These are phyloP conservation scores for Parazoanthus swiftii DNA, from an alignment of 92 coral and sea anemone genomes.

Conservation along the genomic window DNA sequence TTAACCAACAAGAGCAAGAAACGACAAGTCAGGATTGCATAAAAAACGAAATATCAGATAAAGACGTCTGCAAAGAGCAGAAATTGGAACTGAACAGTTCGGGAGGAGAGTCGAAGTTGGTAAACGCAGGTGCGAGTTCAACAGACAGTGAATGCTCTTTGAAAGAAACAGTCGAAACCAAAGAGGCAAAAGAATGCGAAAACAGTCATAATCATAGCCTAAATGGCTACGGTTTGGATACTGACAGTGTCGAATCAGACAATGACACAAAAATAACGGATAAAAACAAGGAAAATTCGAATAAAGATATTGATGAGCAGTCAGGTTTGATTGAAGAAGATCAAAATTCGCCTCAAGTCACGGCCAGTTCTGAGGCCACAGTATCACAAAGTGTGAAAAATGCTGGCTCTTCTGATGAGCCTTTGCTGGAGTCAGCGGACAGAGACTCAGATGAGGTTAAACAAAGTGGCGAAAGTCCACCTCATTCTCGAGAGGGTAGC, in stretches of 20 bases:
- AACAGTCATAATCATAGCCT: constrained; percentile 25
- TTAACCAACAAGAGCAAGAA: constrained; percentile 10
- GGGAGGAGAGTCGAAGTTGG: constrained; percentile 13
- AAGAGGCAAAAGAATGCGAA: constrained; percentile 12
- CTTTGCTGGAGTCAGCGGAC: not conserved
- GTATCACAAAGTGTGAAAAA: not conserved
- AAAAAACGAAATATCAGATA: not conserved
- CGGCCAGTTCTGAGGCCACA: not conserved
- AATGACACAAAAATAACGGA: not conserved
- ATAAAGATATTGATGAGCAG: not conserved
- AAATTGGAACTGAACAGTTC: not conserved
- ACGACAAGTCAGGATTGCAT: not conserved
- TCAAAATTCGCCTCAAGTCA: not conserved
- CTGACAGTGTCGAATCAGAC: not conserved
- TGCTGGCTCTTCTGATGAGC: not conserved
- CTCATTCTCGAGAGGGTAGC: constrained; percentile 19
- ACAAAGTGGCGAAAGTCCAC: not conserved
- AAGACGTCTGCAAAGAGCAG: not conserved
- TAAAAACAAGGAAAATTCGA: not conserved
- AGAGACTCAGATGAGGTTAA: not conserved
- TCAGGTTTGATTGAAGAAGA: constrained; percentile 8
- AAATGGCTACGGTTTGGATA: constrained; percentile 5
- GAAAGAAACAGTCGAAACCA: not conserved
- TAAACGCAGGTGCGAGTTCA: not conserved
- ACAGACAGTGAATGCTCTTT: not conserved